phyloP scores from a whole-genome alignment of 1,140 invertebrate species.

The Triops cancriformis region DNA sequence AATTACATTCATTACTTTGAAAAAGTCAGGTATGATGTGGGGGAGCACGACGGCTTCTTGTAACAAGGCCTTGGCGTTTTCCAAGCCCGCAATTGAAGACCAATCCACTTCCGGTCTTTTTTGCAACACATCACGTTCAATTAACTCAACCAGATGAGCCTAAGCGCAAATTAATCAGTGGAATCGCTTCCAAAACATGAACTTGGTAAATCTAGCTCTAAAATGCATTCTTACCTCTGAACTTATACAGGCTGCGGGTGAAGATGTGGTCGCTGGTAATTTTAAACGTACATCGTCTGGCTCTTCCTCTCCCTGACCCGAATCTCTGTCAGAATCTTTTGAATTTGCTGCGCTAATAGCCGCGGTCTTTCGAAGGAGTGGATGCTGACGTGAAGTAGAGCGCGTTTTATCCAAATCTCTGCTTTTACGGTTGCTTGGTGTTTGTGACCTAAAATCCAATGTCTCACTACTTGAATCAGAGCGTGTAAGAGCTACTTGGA shows the following conservation, averaged over 20 bases:
- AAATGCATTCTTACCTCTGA: background rate
- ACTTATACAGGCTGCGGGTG: background rate
- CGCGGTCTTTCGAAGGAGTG: background rate
- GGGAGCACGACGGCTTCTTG: slow-evolving; percentile 64
- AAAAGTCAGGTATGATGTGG: slow-evolving; percentile 58
- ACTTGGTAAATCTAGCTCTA: too few species aligned
- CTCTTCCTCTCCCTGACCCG: background rate
- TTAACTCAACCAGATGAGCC: slow-evolving; percentile 63
- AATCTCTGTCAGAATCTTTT: background rate
- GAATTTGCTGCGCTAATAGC: background rate
- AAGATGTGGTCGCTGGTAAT: background rate
- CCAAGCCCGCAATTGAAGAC: slow-evolving; percentile 60
- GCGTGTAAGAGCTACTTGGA: background rate
- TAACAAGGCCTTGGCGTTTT: slow-evolving; percentile 68
- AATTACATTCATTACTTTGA: slow-evolving; percentile 42
- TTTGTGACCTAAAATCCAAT: background rate
- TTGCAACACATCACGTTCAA: slow-evolving; percentile 62
- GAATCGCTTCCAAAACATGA: too few species aligned
- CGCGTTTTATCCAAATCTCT: background rate
- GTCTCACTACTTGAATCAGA: background rate
- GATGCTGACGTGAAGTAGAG: background rate
- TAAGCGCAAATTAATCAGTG: slow-evolving; percentile 40
- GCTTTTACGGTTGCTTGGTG: background rate
- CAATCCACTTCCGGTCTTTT: slow-evolving; percentile 53
- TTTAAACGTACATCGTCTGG: background rate